Evolutionary conservation across 2,113 vertebrate species (phyloP).

Genomic region (Oenanthe oenanthe): DNA sequence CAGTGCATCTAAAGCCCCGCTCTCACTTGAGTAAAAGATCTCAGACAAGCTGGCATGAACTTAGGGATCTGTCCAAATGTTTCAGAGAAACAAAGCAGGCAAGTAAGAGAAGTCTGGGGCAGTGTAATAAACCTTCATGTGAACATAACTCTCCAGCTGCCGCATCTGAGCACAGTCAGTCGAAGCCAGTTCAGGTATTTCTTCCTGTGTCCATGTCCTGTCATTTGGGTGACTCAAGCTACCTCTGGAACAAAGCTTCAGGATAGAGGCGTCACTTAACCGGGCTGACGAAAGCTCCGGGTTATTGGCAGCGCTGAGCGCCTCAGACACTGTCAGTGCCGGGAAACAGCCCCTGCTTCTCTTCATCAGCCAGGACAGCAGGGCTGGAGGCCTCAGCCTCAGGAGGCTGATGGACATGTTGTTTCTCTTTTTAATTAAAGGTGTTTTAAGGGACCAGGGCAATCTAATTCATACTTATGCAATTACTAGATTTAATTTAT

Average conservation of each 20-base stretch:
- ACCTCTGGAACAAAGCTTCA: not conserved
- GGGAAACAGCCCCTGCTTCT: not conserved
- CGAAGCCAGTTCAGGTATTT: not conserved
- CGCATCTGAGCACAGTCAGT: fast-evolving
- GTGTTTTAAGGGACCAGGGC: not conserved
- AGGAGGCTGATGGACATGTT: not conserved
- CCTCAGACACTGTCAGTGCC: not conserved
- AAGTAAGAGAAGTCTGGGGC: not conserved
- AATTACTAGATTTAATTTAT: not conserved
- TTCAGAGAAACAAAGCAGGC: not conserved
- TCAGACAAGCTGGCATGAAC: fast-evolving
- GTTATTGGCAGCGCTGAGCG: not conserved
- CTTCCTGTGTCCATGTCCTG: fast-evolving
- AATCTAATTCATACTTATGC: not conserved
- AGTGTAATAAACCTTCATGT: not conserved
- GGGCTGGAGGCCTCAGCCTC: not conserved
- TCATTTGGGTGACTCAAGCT: not conserved
- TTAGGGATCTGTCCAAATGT: not conserved
- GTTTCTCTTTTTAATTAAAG: not conserved
- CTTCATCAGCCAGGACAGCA: not conserved
- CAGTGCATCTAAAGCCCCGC: fast-evolving
- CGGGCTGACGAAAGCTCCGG: fast-evolving
- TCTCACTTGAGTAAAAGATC: not conserved
- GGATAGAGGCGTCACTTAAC: not conserved
- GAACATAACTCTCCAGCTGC: not conserved